Percentiles rank a stretch among this genome's conserved stretches.
These are phyloP conservation scores for Taenioides sp. DNA, from an alignment of 2,797 vertebrate genomes.

Conservation along the genomic window DNA sequence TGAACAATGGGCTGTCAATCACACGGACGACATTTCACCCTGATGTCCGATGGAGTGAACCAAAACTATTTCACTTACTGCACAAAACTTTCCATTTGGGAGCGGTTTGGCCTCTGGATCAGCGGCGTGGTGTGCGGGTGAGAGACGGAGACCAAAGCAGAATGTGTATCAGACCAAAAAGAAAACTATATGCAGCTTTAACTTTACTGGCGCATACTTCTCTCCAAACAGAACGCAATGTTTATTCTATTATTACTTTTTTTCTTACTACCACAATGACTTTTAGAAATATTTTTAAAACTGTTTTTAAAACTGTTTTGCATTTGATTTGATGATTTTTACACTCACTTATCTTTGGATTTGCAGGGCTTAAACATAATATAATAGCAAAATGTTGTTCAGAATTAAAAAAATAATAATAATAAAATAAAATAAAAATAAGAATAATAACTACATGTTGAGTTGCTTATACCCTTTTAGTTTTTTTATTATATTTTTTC, in stretches of 20 bases:
- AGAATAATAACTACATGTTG: too few relatives aligned
- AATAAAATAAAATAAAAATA: too few relatives aligned
- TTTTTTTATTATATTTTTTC: too few relatives aligned
- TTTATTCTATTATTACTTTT: neutral
- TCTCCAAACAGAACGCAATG: neutral
- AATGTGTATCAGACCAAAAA: neutral
- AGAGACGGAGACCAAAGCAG: neutral
- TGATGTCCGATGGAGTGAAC: neutral
- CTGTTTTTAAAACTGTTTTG: too few relatives aligned
- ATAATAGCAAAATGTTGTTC: too few relatives aligned
- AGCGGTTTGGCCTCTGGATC: neutral
- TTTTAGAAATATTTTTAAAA: too few relatives aligned
- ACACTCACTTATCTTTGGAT: too few relatives aligned
- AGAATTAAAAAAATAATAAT: too few relatives aligned
- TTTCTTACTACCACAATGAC: neutral
- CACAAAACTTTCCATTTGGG: neutral
- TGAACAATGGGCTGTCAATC: neutral
- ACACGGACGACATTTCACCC: neutral
- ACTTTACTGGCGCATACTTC: neutral
- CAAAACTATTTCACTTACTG: neutral
- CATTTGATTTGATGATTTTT: too few relatives aligned
- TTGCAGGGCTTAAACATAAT: too few relatives aligned
- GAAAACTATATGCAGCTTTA: neutral
- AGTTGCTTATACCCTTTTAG: too few relatives aligned
- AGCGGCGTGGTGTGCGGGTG: neutral